Percentiles rank a stretch among this genome's conserved stretches.
phyloP scores from a whole-genome alignment of 2,797 vertebrate genomes.

The Anisognathus igniventris region DNA sequence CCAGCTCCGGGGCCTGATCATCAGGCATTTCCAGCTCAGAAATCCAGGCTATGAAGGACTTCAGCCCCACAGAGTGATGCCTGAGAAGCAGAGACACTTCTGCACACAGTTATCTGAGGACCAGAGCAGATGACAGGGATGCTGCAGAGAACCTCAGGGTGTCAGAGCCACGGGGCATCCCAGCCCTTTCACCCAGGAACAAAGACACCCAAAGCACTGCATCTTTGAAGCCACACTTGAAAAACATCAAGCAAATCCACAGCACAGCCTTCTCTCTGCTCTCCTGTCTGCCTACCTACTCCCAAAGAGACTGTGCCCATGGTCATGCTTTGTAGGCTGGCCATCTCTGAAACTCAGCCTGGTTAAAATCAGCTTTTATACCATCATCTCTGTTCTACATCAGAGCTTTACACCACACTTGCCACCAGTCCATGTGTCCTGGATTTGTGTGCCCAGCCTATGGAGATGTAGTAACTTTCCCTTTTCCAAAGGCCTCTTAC shows the following conservation, averaged over 20 bases:
- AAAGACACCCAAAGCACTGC: neutral
- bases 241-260: neutral
- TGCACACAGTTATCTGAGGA: neutral
- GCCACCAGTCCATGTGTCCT: neutral
- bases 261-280: neutral
- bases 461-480: accelerated
- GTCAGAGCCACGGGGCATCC: neutral
- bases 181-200: neutral
- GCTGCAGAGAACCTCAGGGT: neutral
- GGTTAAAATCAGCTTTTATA: neutral
- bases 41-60: neutral
- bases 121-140: neutral
- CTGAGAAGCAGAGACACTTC: neutral
- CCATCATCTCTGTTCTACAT: neutral
- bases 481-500: neutral
- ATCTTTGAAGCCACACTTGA: neutral
- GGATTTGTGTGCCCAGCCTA: neutral
- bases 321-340: neutral
- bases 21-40: neutral
- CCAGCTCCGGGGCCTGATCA: neutral
- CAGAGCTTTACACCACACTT: neutral
- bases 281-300: neutral
- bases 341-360: neutral
- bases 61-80: neutral
- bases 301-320: neutral